Percentiles rank a stretch among this genome's conserved stretches.
phyloP scores from a whole-genome alignment of 2,797 vertebrate genomes.

The Poecilia picta region DNA sequence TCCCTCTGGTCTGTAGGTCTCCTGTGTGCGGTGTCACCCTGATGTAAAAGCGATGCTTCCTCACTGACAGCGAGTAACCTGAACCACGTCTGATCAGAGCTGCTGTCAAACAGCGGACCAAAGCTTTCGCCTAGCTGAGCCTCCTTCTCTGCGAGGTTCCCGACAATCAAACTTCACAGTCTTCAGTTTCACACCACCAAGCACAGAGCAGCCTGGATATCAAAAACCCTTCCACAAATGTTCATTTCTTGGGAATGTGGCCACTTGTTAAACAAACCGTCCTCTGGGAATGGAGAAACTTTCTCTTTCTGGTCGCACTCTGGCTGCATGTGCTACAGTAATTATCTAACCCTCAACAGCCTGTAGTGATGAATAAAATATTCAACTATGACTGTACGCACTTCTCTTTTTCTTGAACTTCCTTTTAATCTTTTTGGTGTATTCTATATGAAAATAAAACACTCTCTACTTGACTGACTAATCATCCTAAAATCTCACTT shows the following conservation, averaged over 20 bases:
- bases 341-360: constrained; percentile 55
- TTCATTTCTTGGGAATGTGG: constrained; percentile 41
- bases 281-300: constrained; percentile 40
- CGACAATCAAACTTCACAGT: constrained; percentile 30
- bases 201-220: constrained; percentile 24
- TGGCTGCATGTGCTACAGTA: constrained; percentile 45
- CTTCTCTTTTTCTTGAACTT: constrained; percentile 51
- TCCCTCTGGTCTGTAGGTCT: constrained; percentile 30
- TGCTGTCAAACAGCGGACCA: constrained; percentile 26
- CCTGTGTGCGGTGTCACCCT: constrained; percentile 32
- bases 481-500: constrained; percentile 38
- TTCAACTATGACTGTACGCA: constrained; percentile 39
- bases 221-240: constrained; percentile 36
- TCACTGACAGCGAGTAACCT: constrained; percentile 30
- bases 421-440: constrained; percentile 51
- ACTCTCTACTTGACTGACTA: constrained; percentile 32
- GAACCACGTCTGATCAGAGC: constrained; percentile 36
- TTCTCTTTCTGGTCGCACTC: constrained; percentile 43
- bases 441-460: constrained; percentile 44
- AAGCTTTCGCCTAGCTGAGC: constrained; percentile 9
- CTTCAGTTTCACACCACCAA: constrained; percentile 53
- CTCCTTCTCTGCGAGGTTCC: constrained; percentile 14
- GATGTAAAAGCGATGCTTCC: constrained; percentile 33
- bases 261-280: constrained; percentile 35
- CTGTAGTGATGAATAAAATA: constrained; percentile 53